Conservation (phyloP, 2,797 vertebrate species). For the Pseudomugil gertrudae region DNA sequence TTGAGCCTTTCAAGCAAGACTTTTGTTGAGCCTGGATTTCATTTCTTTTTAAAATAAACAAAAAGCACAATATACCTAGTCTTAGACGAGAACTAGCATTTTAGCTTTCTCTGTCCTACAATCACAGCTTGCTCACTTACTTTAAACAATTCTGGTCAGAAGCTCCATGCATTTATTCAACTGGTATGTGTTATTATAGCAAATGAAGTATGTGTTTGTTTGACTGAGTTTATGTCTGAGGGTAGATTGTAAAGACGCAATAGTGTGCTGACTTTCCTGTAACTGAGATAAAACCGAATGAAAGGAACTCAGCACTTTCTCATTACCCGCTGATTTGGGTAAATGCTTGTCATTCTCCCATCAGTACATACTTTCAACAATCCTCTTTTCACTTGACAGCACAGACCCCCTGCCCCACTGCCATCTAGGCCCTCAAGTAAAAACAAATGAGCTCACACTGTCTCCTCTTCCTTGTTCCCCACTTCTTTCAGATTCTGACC, state of each 20-base stretch:
- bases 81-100: conserved; percentile 49
- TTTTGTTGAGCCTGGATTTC: conserved; percentile 46
- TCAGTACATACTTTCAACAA: conserved; percentile 5
- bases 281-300: conserved; percentile 30
- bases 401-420: conserved; percentile 41
- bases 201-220: conserved; percentile 45
- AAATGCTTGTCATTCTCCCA: conserved; percentile 27
- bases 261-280: background rate
- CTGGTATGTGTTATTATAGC: conserved; percentile 42
- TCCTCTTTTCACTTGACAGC: conserved; percentile 46
- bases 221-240: conserved; percentile 40
- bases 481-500: conserved; percentile 15
- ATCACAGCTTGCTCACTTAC: conserved; percentile 46
- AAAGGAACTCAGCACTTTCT: conserved; percentile 36
- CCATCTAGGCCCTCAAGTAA: conserved; percentile 37
- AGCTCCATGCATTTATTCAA: conserved; percentile 32
- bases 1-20: conserved; percentile 46
- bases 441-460: conserved; percentile 66
- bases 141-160: conserved; percentile 35
- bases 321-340: conserved; percentile 48
- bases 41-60: conserved; percentile 69
- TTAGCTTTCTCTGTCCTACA: conserved; percentile 42
- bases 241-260: conserved; percentile 33
- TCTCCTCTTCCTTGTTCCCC: background rate
- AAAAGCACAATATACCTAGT: conserved; percentile 47